Conservation (phyloP, 2,888 invertebrate species). For the Ischnura elegans region DNA sequence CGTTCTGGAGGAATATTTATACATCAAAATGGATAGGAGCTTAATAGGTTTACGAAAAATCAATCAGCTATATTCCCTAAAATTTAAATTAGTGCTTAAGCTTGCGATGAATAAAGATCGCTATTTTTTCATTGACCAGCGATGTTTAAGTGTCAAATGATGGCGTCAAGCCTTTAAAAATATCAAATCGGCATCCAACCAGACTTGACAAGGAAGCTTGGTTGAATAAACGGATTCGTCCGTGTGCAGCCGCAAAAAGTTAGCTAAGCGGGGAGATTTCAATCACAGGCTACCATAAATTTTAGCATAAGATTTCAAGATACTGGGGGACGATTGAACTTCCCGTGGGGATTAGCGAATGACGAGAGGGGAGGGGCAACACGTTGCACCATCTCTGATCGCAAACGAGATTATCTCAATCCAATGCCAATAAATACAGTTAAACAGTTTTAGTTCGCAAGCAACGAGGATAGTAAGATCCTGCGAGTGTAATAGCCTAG, state of each 20-base stretch:
- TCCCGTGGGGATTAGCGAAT: neutral
- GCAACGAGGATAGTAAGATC: neutral
- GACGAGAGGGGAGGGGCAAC: neutral
- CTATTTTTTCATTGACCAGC: neutral
- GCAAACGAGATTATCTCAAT: neutral
- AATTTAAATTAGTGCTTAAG: neutral
- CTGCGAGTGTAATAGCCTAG: neutral
- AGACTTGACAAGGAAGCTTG: neutral
- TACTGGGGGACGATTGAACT: neutral
- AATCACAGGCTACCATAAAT: neutral
- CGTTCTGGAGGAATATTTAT: neutral
- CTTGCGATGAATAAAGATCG: neutral
- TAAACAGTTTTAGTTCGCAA: neutral
- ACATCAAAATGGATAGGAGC: neutral
- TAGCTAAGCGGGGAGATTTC: neutral
- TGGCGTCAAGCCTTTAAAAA: neutral
- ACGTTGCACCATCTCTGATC: neutral
- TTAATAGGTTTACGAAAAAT: neutral
- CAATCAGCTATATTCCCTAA: neutral
- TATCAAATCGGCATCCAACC: neutral
- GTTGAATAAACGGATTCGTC: neutral
- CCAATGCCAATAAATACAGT: neutral
- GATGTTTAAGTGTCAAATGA: neutral
- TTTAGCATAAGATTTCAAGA: neutral
- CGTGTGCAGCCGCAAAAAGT: neutral